A percentile compares a stretch with the other conserved stretches of the same genome.
Evolutionary conservation across 2,888 invertebrate genomes (phyloP).

Genomic region (Andricus curvator): DNA sequence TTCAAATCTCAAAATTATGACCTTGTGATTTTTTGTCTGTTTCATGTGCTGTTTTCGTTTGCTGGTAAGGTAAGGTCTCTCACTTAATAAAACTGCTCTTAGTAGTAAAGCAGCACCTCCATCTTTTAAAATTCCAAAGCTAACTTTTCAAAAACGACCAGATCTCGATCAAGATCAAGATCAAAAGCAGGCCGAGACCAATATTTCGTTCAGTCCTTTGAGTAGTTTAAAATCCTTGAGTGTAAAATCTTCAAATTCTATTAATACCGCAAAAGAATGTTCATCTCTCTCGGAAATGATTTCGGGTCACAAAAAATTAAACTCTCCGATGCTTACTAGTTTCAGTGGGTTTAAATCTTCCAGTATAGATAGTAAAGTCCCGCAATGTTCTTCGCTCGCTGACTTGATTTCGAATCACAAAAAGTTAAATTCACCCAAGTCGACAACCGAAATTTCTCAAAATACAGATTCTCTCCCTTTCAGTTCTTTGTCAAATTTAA

Average conservation of each 20-base stretch:
- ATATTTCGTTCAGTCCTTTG: not conserved
- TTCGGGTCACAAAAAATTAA: not conserved
- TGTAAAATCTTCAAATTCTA: not conserved
- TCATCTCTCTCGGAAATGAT: not conserved
- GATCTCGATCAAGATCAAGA: not conserved
- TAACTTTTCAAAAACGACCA: conserved; percentile 42
- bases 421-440: conserved; percentile 20
- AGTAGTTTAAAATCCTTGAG: conserved; percentile 15
- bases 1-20: conserved; percentile 41
- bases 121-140: conserved; percentile 52
- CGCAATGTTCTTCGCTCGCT: conserved; percentile 44
- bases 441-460: conserved; percentile 21
- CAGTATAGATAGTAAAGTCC: not conserved
- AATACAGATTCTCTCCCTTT: conserved; percentile 57
- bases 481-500: conserved; percentile 68
- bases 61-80: conserved; percentile 76
- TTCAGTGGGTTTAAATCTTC: not conserved
- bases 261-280: not conserved
- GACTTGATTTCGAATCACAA: conserved; percentile 39
- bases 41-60: conserved; percentile 65
- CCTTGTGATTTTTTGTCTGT: conserved; percentile 60
- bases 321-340: not conserved
- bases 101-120: not conserved
- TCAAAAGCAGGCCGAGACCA: not conserved
- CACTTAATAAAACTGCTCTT: conserved; percentile 51